Evolutionary conservation across 2,888 invertebrate genomes (phyloP), one percentile per base, ranked within the genome.

Genomic region (Aphidoletes aphidimyza): DNA sequence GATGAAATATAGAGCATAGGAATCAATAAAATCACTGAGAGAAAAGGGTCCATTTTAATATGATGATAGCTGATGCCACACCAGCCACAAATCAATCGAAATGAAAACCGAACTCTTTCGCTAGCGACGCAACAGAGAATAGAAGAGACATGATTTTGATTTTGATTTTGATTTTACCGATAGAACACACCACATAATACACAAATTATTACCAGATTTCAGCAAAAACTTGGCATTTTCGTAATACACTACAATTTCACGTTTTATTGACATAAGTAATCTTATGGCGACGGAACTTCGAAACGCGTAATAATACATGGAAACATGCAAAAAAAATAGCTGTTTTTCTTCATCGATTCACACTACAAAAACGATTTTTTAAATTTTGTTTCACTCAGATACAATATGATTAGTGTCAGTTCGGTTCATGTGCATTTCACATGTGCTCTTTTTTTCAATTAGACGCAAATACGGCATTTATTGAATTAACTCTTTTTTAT

Each of bases 1-100:
- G 6, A 2, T 69, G 69, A 69, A 69, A 69, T 69, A 30, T 69
- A 69, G 69, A 69, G 34, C 69, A 69, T 69, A n/a, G n/a, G 69
- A 69, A 69, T 69, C 30, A 69, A 69, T 69, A 69, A 69, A 69
- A 17, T 39, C 34, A 30, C 30, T 30, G 69, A 22, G 69, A 69
- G 14, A 69, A 69, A 14, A 9, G 69, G 54, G 22, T 54, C 54
- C 26, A 54, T 22, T 54, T 5, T n/a, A 26, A 26, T 22, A 17
- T 54, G n/a, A 22, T 22, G 6, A 5, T 54, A n/a, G 26, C 22
- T 54, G 42, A 9, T 9, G 42, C 42, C 42, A 14, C 14, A 42
- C 54, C 6, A 26, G 54, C 30, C 69, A 69, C 30, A 69, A 30
- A 69, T 69, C 30, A 34, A 42, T 26, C 5, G 11, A 69, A 30